Conservation (phyloP, 2,797 vertebrate genomes). For the Falco cherrug region DNA sequence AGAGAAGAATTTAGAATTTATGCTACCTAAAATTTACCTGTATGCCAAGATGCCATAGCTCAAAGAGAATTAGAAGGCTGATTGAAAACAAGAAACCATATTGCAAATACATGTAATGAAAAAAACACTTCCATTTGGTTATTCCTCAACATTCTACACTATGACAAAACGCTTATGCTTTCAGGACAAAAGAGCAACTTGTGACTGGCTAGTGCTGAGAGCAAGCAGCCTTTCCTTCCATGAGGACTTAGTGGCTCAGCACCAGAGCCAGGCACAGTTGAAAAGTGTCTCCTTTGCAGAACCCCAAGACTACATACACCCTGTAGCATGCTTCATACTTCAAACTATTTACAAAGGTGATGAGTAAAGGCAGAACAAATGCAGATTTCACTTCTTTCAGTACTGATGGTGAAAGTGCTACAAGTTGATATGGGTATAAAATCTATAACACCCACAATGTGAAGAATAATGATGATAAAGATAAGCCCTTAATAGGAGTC, state of each 20-base stretch:
- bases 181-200: background rate
- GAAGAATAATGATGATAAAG: background rate
- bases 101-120: background rate
- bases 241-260: background rate
- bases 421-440: background rate
- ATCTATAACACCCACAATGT: background rate
- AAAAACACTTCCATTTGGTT: background rate
- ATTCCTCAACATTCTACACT: background rate
- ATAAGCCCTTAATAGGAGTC: background rate
- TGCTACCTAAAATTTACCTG: background rate
- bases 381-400: background rate
- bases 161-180: background rate
- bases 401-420: background rate
- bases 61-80: background rate
- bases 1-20: background rate
- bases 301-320: background rate
- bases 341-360: background rate
- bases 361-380: background rate
- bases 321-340: background rate
- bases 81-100: background rate
- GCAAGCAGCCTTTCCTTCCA: background rate
- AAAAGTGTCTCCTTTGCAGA: background rate
- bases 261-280: background rate
- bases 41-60: background rate
- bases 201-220: background rate